phyloP scores from a whole-genome alignment of 2,113 vertebrate genomes.

The Oxyruncus cristatus region DNA sequence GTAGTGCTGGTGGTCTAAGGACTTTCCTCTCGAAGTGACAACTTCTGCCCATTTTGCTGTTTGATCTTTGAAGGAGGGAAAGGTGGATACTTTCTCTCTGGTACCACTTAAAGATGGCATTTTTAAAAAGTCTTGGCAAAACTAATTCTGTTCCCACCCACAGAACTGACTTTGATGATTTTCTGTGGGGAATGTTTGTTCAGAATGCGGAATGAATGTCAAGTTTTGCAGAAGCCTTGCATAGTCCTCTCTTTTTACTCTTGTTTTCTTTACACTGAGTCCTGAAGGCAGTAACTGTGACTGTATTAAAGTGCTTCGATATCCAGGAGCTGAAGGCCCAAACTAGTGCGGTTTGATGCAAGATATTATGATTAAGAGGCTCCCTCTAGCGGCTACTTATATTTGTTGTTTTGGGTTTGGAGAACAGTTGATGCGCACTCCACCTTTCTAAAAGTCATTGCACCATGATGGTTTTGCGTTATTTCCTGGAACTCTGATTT shows the following conservation, averaged over 20 bases:
- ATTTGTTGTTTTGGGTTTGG: neutral
- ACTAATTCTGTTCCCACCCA: neutral
- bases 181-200: neutral
- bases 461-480: neutral
- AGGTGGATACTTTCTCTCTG: neutral
- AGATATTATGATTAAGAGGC: neutral
- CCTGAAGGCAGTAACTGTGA: neutral
- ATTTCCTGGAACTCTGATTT: neutral
- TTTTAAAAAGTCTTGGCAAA: neutral
- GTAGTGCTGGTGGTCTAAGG: neutral
- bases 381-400: constrained; percentile 18
- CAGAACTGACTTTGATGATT: neutral
- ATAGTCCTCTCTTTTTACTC: neutral
- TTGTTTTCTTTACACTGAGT: neutral
- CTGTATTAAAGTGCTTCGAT: fast-evolving
- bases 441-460: neutral
- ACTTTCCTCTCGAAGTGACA: neutral
- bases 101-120: neutral
- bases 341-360: fast-evolving
- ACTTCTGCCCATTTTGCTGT: neutral
- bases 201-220: neutral
- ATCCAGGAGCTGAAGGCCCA: neutral
- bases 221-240: neutral
- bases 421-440: neutral
- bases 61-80: neutral